Conservation (phyloP, 2,888 invertebrate species). For the Metellina segmentata region DNA sequence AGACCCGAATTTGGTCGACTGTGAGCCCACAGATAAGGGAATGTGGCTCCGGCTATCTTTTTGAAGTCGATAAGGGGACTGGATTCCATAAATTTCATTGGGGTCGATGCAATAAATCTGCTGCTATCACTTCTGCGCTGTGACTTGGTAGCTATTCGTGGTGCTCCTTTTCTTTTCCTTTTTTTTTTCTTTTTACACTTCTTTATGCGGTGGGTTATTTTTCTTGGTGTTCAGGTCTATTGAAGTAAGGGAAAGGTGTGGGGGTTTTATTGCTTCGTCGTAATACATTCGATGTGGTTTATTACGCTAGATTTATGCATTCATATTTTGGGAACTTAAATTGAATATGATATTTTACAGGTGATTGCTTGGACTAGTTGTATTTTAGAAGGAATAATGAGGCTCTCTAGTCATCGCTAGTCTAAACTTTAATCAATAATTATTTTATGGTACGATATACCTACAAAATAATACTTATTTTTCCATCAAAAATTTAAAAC, state of each 20-base stretch:
- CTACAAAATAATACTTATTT: no score
- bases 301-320: background rate
- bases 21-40: slow-evolving; percentile 62
- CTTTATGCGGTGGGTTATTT: slow-evolving; percentile 39
- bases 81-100: slow-evolving; percentile 72
- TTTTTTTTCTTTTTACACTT: slow-evolving; percentile 38
- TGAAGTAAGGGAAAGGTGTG: slow-evolving; percentile 33
- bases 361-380: no score
- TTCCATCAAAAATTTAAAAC: no score
- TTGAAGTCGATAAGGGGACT: slow-evolving; percentile 66
- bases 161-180: slow-evolving; percentile 32
- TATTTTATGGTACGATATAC: no score
- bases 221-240: slow-evolving; percentile 26
- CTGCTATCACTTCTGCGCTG: slow-evolving; percentile 54
- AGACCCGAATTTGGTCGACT: slow-evolving; percentile 62
- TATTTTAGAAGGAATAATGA: no score
- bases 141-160: slow-evolving; percentile 47
- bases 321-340: background rate
- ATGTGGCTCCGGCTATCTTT: slow-evolving; percentile 62
- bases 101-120: slow-evolving; percentile 72
- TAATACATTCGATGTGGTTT: background rate
- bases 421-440: no score
- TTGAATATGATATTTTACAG: no score
- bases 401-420: no score
- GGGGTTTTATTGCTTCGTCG: slow-evolving; percentile 25